Evolutionary conservation across 1,140 invertebrate genomes (phyloP).

Genomic region (Ericerus pela): DNA sequence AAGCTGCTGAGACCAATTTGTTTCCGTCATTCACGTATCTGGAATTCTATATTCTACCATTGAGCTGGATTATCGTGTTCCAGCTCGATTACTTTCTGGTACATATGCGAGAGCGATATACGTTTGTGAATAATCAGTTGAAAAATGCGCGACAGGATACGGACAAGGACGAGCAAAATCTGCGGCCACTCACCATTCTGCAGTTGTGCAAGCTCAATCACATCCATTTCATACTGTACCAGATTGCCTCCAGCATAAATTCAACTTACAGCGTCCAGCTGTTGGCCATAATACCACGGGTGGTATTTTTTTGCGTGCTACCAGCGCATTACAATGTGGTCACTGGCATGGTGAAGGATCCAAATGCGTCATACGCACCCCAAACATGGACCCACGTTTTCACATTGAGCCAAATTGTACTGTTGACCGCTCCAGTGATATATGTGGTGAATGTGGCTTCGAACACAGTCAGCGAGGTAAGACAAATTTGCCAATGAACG

Average conservation of each 20-base stretch:
- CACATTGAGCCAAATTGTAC: slow-evolving; percentile 11
- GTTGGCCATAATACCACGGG: slow-evolving; percentile 12
- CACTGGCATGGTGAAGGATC: slow-evolving; percentile 1
- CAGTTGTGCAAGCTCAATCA: not conserved
- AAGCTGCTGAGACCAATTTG: not conserved
- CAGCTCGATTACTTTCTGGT: slow-evolving; percentile 15
- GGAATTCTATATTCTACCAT: slow-evolving; percentile 10
- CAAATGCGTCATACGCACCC: not conserved
- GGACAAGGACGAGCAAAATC: not conserved
- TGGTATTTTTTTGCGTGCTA: slow-evolving; percentile 14
- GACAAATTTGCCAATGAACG: not conserved
- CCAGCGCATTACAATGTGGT: slow-evolving; percentile 18
- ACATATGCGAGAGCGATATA: slow-evolving; percentile 13
- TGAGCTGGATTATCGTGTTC: slow-evolving; percentile 13
- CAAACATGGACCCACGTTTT: slow-evolving; percentile 17
- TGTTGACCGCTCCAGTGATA: slow-evolving; percentile 13
- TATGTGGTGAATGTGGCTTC: slow-evolving; percentile 12
- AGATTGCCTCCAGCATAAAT: not conserved
- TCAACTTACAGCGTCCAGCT: slow-evolving; percentile 13
- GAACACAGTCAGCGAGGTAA: slow-evolving; percentile 14
- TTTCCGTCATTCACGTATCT: not conserved
- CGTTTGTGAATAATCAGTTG: slow-evolving; percentile 11
- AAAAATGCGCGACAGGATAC: not conserved
- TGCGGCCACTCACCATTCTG: not conserved
- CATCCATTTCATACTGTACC: slow-evolving; percentile 13